Base-by-base conservation (phyloP, 2,888 invertebrate genomes). In the Oxystoma pomonae region DNA sequence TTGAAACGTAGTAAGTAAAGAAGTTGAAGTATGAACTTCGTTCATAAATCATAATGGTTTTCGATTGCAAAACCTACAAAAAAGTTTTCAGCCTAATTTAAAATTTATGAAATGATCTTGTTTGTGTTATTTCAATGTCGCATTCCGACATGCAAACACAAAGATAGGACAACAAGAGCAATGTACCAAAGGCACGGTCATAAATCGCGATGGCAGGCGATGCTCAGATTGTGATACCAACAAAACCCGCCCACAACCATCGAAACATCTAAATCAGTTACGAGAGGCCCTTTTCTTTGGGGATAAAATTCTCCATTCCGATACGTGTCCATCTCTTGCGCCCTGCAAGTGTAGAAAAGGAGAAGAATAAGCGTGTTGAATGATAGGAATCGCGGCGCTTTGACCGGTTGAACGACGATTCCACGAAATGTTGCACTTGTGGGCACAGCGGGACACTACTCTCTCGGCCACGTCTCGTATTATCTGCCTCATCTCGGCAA, bases 191-290 rank as follows among this genome's bases (percentile, higher is more conserved):
- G 35, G 35, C 35, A 35, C 35, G 35, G 35, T 53, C 53, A 16
- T 16, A 53, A 19, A 53, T 53, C 53, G 53, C 16, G 53, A 53
- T 53, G 53, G 17, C 53, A 53, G 16, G 3, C 19, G 53, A 53
- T 19, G 17, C n/a, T 17, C 53, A 53, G 53, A 53, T 35, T 35
- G 35, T 35, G 35, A 78, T 78, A 78, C 78, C 77, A 78, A 79
- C 78, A 78, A 76, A 74, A 77, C 75, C 78, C 79, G 80, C 80
- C 80, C 77, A 80, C 78, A 74, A 76, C 72, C 73, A 73, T 74
- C 80, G 78, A 80, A 78, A 80, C 80, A 79, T 79, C 80, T 80
- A 80, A 80, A 80, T 80, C 80, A 80, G 53, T 53, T 53, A 53
- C 17, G 16, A 53, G 7, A 19, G 53, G 53, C 17, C 17, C 53